Evolutionary conservation across 2,113 vertebrate species (phyloP), one percentile per base, ranked within the genome.

Genomic region (Mobula hypostoma): DNA sequence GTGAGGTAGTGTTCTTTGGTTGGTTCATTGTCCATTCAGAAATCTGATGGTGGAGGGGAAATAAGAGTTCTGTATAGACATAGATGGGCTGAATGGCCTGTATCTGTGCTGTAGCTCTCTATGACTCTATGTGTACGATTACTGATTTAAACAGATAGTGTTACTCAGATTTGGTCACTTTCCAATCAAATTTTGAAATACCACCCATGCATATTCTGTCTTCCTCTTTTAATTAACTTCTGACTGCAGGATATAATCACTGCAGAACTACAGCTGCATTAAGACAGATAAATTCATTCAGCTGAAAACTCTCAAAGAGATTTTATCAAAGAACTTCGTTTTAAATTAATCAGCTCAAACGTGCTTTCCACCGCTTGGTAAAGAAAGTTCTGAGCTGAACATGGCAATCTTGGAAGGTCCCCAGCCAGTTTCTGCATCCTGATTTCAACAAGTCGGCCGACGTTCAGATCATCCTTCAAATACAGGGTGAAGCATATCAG

Each of bases 161-260:
- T 36, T n/a, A 87, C 5, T 15, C n/a, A 87, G 58, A 15, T n/a
- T 63, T 63, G 68, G 32, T 66, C 58, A 92, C 24, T 72, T 9
- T 6, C 36, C 68, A 70, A 91, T 91, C 63, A 91, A 36, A 32
- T 36, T 6, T n/a, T 91, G n/a, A 29, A 11, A 36, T 68, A 70
- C 12, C n/a, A 68, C 27, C 8, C 17, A 72, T 24, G 66, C 61
- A 91, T 29, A 85, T 85, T 85, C 48, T 58, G 82, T 17, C 63
- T 72, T 92, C 19, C 32, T 15, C 36, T 32, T 70, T 6, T 72
- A 36, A 40, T 72, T 72, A 72, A 92, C 19, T 32, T n/a, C 29
- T 70, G 63, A 11, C 66, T 91, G 88, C 88, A 93, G 32, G 36
- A 93, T 36, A 91, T 70, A 74, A 88, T 66, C 58, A 66, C 29